phyloP scores from a whole-genome alignment of 1,140 invertebrate genomes.

The Conus ventricosus region DNA sequence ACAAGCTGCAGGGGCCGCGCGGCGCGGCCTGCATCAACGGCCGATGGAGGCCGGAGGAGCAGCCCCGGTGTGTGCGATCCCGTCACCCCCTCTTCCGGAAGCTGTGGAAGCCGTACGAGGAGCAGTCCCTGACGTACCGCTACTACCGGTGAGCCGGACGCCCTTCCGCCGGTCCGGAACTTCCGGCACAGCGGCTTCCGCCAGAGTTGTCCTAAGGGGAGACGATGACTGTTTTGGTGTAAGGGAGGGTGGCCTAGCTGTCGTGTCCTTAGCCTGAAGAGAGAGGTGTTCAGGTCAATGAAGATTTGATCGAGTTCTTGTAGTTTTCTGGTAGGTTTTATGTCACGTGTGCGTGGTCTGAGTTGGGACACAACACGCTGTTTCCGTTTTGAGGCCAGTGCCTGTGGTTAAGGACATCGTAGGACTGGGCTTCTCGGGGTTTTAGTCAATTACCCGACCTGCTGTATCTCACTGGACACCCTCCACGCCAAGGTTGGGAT shows the following conservation, averaged over 20 bases:
- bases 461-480: no score
- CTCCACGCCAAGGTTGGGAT: no score
- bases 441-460: no score
- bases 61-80: constrained; percentile 49
- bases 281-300: background rate
- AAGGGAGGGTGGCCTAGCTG: background rate
- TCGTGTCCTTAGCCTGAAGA: background rate
- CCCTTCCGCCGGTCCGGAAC: background rate
- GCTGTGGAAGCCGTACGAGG: constrained; percentile 53
- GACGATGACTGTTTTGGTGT: background rate
- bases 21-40: constrained; percentile 95
- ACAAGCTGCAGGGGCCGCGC: constrained; percentile 87
- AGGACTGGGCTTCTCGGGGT: no score
- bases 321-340: background rate
- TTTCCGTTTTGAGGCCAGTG: no score
- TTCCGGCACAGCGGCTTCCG: background rate
- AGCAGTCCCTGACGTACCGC: constrained; percentile 31
- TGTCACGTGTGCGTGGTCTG: no score
- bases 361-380: no score
- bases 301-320: no score
- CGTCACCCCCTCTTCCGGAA: constrained; percentile 55
- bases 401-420: no score
- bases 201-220: background rate
- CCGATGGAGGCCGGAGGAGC: constrained; percentile 84
- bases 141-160: constrained; percentile 1